Evolutionary conservation across 2,113 vertebrate species (phyloP), one percentile per base, ranked within the genome.

Genomic region (Lophura nycthemera): DNA sequence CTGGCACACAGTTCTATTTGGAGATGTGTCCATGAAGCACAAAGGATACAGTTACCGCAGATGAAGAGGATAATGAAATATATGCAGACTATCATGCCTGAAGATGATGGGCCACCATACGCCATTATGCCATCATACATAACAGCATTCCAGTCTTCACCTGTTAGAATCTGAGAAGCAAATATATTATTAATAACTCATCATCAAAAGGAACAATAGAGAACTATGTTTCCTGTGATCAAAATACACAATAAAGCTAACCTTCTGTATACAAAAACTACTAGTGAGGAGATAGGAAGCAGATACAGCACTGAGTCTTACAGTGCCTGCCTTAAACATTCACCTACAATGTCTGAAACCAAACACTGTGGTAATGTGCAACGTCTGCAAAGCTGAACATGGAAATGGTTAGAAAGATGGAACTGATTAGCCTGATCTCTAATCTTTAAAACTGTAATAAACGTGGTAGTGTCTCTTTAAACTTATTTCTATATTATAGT

Each of bases 61-160:
- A 99, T 99, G 97, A 99, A 99, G 88, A 99, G 98, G 94, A 99
- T 99, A 96, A 99, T 99, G 97, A 99, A 99, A 97, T 99, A 99
- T 95, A 99, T 99, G 86, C 99, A 99, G 86, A 99, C 99, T 1
- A 99, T 98, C 99, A 99, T 99, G 71, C 99, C 99, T 10, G 99
- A 98, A 2, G 99, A 99, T 9, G 99, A 99, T 0, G 99, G 99
- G 13, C 99, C 99, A 19, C 99, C 99, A 0, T 99, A 99, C 1
- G 99, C 99, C 99, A 99, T 99, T 90, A 99, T 99, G 70, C 99
- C 99, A 17, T 99, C 99, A 3, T 99, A 99, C 99, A 99, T 99
- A 54, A 99, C 99, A 24, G 98, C 98, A 48, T 99, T 99, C 99
- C 99, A 99, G 96, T 99, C 99, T 97, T 99, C 99, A 50, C 99